These are phyloP conservation scores for Pteruthius melanotis DNA, from an alignment of 2,113 vertebrate genomes.

Conservation along the genomic window DNA sequence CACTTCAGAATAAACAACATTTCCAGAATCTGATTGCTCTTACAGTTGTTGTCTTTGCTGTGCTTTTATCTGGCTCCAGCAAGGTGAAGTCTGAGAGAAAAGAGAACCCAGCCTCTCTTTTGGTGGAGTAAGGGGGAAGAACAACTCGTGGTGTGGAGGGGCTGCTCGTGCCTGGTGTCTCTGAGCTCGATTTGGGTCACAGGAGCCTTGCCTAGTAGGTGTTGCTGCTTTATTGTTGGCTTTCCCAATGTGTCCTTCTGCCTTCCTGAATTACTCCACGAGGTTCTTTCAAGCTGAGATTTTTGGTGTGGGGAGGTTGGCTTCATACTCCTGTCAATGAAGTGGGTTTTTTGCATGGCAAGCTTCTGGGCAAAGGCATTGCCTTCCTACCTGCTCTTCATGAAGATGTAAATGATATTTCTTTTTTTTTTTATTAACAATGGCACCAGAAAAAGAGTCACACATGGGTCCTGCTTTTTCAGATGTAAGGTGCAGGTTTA, in stretches of 20 bases:
- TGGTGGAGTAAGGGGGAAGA: background rate
- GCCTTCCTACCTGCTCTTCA: background rate
- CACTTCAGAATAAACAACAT: background rate
- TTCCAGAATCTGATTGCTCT: background rate
- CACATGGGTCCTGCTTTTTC: background rate
- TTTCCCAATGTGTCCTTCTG: background rate
- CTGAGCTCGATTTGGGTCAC: background rate
- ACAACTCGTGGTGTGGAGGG: background rate
- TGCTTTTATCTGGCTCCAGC: background rate
- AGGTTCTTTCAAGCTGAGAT: background rate
- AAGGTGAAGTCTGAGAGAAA: background rate
- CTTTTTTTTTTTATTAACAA: background rate
- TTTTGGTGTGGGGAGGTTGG: background rate
- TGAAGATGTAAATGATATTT: background rate
- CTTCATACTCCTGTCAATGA: background rate
- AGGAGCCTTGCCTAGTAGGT: background rate
- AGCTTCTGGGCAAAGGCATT: background rate
- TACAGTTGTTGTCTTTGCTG: background rate
- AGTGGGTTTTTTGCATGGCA: background rate
- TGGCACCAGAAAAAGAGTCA: background rate
- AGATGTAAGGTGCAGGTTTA: background rate
- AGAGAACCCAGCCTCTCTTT: background rate
- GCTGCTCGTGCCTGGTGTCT: rapidly evolving
- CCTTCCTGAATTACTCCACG: background rate
- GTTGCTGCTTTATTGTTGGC: background rate